Percentiles rank a stretch among this genome's conserved stretches.
Conservation (phyloP, 2,113 vertebrate genomes). For the Elephantulus edwardii region DNA sequence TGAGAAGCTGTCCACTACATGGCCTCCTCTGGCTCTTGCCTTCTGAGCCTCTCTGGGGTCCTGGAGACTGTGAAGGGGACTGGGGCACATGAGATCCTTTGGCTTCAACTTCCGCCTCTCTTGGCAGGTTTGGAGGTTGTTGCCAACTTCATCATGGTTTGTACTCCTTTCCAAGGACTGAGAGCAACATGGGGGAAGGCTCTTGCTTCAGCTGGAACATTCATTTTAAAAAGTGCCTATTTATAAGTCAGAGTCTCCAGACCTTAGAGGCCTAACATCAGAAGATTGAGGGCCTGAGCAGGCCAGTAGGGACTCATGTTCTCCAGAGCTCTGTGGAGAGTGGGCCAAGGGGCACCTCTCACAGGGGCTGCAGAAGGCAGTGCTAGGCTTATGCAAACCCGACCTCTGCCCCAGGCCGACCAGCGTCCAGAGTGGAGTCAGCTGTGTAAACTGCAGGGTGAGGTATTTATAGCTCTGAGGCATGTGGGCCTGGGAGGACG, state of each 20-base stretch:
- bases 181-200: not conserved
- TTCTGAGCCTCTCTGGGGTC: not conserved
- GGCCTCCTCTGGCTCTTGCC: not conserved
- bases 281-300: too few species aligned
- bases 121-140: not conserved
- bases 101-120: not conserved
- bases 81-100: fast-evolving
- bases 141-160: not conserved
- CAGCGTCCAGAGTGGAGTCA: constrained; percentile 62
- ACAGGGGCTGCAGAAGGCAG: not conserved
- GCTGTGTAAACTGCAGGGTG: constrained; percentile 73
- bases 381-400: constrained; percentile 44
- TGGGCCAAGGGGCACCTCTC: not conserved
- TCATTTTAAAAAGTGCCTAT: not conserved
- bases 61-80: not conserved
- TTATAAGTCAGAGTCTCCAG: not conserved
- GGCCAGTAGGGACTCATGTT: not conserved
- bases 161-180: constrained; percentile 24
- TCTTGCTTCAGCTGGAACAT: not conserved
- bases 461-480: constrained; percentile 65
- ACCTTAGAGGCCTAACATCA: not conserved
- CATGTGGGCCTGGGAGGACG: not conserved
- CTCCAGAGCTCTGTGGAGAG: not conserved
- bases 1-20: not conserved
- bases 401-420: constrained; percentile 62